Conservation (phyloP, 2,797 vertebrate species). For the Vipera ursinii region DNA sequence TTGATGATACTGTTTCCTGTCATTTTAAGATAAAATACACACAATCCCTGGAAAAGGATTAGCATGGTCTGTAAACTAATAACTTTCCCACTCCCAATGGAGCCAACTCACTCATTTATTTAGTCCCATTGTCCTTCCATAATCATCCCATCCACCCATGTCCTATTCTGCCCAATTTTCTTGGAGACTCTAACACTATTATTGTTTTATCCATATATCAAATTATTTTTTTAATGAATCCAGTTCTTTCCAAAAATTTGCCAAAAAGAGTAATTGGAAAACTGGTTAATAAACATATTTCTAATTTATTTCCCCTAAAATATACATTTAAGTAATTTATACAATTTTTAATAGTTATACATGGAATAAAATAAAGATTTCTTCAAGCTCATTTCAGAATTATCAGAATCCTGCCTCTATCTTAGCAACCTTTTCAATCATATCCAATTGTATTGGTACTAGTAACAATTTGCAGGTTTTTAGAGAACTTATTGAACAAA, state of each 20-base stretch:
- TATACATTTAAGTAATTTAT: not conserved
- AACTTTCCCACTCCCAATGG: not conserved
- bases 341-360: not conserved
- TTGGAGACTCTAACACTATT: not conserved
- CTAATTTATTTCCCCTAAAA: not conserved
- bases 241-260: not conserved
- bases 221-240: not conserved
- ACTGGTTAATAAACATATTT: not conserved
- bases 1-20: not conserved
- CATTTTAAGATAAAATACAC: not conserved
- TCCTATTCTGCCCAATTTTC: not conserved
- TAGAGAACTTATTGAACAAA: conserved; percentile 9
- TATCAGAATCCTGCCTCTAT: not conserved
- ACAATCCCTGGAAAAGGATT: not conserved
- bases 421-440: not conserved
- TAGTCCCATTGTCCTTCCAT: not conserved
- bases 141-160: not conserved
- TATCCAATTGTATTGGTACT: not conserved
- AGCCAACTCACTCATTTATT: not conserved
- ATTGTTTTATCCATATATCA: not conserved
- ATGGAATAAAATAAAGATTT: not conserved
- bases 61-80: not conserved
- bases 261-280: not conserved
- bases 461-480: not conserved
- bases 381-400: not conserved